Percentiles rank a stretch among this genome's conserved stretches.
Evolutionary conservation across 2,888 invertebrate genomes (phyloP).

Genomic region (Ellobium chinense): DNA sequence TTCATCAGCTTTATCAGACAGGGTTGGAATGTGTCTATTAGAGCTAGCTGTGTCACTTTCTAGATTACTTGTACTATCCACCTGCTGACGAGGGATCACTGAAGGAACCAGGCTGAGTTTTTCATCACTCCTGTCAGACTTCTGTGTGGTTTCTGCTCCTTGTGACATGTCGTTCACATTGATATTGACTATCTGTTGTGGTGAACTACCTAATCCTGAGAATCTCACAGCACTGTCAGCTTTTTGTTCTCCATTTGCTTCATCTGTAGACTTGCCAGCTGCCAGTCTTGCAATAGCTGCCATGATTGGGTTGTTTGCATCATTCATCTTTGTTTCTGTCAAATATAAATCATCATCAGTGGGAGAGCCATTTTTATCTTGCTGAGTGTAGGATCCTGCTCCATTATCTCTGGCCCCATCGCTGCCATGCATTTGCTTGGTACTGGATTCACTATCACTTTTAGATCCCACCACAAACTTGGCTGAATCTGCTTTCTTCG

Average conservation of each 20-base stretch:
- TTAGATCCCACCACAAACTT: neutral
- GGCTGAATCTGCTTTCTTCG: neutral
- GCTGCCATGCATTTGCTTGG: neutral
- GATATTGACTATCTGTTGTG: neutral
- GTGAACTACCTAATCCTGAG: neutral
- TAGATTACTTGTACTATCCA: neutral
- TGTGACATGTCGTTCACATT: neutral
- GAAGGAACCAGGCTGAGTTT: no score
- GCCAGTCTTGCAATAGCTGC: conserved; percentile 29
- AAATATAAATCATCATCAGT: conserved; percentile 49
- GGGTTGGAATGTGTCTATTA: no score
- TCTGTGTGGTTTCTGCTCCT: neutral
- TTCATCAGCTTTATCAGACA: neutral
- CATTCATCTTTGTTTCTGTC: conserved; percentile 22
- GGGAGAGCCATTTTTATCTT: neutral
- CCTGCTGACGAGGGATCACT: neutral
- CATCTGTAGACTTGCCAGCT: conserved; percentile 21
- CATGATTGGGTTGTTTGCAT: conserved; percentile 35
- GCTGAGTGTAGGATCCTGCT: neutral
- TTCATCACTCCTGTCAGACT: no score
- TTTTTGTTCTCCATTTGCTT: neutral
- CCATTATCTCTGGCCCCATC: neutral
- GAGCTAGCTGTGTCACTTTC: neutral
- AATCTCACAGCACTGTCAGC: neutral
- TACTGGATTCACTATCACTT: conserved; percentile 22